Percentiles rank a stretch among this genome's conserved stretches.
Evolutionary conservation across 2,797 vertebrate species (phyloP).

Genomic region (Thalassophryne amazonica): DNA sequence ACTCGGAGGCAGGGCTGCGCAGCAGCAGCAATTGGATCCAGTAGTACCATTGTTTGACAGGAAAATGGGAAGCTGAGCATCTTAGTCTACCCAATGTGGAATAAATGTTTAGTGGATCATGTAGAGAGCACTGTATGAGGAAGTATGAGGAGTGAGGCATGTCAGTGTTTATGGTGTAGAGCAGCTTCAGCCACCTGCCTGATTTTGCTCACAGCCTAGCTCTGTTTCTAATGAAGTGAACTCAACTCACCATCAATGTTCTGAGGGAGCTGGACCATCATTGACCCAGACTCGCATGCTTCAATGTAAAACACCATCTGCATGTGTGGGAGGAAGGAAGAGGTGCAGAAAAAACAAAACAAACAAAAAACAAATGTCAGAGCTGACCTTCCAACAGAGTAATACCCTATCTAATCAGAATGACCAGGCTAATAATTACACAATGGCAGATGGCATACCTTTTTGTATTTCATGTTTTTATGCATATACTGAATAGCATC

Average conservation of each 20-base stretch:
- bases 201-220: too few relatives aligned
- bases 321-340: neutral
- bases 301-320: slow-evolving; percentile 99
- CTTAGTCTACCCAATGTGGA: too few relatives aligned
- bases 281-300: slow-evolving; percentile 96
- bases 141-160: too few relatives aligned
- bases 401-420: neutral
- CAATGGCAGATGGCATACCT: slow-evolving; percentile 71
- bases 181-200: too few relatives aligned
- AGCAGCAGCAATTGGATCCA: too few relatives aligned
- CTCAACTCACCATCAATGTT: slow-evolving; percentile 86
- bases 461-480: slow-evolving; percentile 85
- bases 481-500: slow-evolving; percentile 87
- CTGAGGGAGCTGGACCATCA: slow-evolving; percentile 87
- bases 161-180: too few relatives aligned
- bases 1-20: too few relatives aligned
- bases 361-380: neutral
- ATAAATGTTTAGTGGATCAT: too few relatives aligned
- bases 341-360: neutral
- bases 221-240: slow-evolving; percentile 1
- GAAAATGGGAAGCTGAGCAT: too few relatives aligned
- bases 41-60: too few relatives aligned
- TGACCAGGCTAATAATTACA: neutral
- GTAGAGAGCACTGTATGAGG: too few relatives aligned
- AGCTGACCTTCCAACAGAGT: neutral